Percentiles rank a stretch among this genome's conserved stretches.
phyloP scores from a whole-genome alignment of 2,797 vertebrate genomes.

The Bradypus variegatus region DNA sequence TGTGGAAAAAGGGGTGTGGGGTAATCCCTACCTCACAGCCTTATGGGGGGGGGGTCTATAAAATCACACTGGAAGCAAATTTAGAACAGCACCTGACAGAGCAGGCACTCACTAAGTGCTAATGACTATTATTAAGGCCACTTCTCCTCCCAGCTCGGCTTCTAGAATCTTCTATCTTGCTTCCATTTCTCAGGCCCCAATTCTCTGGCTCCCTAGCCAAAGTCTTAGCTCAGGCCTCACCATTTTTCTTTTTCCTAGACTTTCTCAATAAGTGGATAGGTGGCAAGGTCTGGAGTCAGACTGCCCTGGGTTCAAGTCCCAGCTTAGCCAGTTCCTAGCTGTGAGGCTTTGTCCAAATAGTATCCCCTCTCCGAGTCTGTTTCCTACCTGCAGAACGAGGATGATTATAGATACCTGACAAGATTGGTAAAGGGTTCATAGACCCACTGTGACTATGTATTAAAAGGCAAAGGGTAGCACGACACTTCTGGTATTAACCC shows the following conservation, averaged over 20 bases:
- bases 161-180: neutral
- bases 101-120: neutral
- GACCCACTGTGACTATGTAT: neutral
- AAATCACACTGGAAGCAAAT: neutral
- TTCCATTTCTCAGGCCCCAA: neutral
- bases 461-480: neutral
- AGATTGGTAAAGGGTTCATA: neutral
- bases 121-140: too few species aligned
- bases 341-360: neutral
- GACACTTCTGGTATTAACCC: neutral
- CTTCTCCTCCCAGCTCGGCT: neutral
- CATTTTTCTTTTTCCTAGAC: accelerated
- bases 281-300: neutral
- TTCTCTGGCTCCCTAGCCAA: neutral
- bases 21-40: neutral
- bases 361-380: neutral
- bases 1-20: neutral
- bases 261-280: neutral
- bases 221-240: neutral
- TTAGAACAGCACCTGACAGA: neutral
- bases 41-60: accelerated
- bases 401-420: neutral
- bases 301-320: neutral
- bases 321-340: neutral
- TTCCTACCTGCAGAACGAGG: neutral